These are phyloP conservation scores for Sympetrum striolatum DNA, from an alignment of 2,888 invertebrate genomes.

Conservation along the genomic window DNA sequence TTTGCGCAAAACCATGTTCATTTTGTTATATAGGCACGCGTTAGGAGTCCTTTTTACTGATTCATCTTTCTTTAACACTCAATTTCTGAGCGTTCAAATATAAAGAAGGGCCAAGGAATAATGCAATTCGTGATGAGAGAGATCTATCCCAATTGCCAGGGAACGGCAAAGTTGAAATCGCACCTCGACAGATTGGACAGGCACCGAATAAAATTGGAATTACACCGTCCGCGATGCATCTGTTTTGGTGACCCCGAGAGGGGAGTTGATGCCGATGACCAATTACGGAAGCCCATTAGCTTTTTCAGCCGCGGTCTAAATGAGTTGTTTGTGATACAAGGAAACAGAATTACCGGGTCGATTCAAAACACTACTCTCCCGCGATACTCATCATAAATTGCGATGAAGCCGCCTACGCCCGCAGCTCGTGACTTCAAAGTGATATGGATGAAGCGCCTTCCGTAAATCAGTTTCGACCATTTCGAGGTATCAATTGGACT, in stretches of 20 bases:
- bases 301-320: background rate
- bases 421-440: background rate
- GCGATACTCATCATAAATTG: background rate
- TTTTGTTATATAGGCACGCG: too few species aligned
- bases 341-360: conserved; percentile 16
- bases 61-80: too few species aligned
- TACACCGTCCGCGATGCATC: background rate
- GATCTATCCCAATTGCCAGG: too few species aligned
- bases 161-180: background rate
- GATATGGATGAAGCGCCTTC: background rate
- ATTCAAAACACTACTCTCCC: background rate
- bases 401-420: background rate
- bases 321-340: background rate
- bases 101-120: too few species aligned
- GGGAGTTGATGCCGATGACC: background rate
- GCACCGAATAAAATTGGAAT: background rate
- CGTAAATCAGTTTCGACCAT: conserved; percentile 7
- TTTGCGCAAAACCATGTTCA: too few species aligned
- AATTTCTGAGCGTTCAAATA: too few species aligned
- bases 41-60: too few species aligned
- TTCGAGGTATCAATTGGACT: background rate
- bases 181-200: background rate
- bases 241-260: background rate
- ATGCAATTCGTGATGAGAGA: too few species aligned
- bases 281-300: conserved; percentile 14